Base-by-base conservation (phyloP, 2,888 invertebrate species). In the Sinotaia quadrata region DNA sequence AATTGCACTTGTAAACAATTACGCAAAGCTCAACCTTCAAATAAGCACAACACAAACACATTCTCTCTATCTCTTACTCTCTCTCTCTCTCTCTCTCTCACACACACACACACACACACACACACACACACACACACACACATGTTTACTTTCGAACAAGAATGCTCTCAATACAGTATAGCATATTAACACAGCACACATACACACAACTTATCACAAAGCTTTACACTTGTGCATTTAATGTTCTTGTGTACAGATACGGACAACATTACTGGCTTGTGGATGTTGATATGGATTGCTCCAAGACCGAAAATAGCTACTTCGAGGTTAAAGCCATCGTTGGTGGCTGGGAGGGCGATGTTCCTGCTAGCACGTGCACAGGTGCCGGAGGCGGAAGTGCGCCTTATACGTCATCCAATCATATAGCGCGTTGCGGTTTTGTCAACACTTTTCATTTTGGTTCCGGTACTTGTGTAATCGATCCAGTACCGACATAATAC, bases 191-290 rank as follows among this genome's bases (percentile, higher is more conserved):
- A n/a, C n/a, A n/a, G n/a, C n/a, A n/a, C n/a, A n/a, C n/a, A n/a
- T n/a, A n/a, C n/a, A n/a, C n/a, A n/a, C n/a, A n/a, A n/a, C n/a
- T n/a, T n/a, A n/a, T n/a, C n/a, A n/a, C n/a, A n/a, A n/a, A n/a
- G n/a, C n/a, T n/a, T n/a, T n/a, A n/a, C n/a, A n/a, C n/a, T n/a
- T n/a, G n/a, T n/a, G n/a, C n/a, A n/a, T n/a, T n/a, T n/a, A n/a
- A n/a, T n/a, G n/a, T n/a, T n/a, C n/a, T n/a, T 61, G 59, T 27
- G 72, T 71, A 8, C 77, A 87, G 81, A 66, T 89, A 81, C 72
- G 89, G 89, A 2, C 77, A 84, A 2, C 87, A 87, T 62, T 89
- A 89, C 77, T 89, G 89, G 89, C 80, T 89, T 70, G 81, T 87
- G n/a, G 87, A 88, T 61, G 61, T 89, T 1, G 81, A 85, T 29